Evolutionary conservation across 2,113 vertebrate species (phyloP).

Genomic region (Tupaia tana): DNA sequence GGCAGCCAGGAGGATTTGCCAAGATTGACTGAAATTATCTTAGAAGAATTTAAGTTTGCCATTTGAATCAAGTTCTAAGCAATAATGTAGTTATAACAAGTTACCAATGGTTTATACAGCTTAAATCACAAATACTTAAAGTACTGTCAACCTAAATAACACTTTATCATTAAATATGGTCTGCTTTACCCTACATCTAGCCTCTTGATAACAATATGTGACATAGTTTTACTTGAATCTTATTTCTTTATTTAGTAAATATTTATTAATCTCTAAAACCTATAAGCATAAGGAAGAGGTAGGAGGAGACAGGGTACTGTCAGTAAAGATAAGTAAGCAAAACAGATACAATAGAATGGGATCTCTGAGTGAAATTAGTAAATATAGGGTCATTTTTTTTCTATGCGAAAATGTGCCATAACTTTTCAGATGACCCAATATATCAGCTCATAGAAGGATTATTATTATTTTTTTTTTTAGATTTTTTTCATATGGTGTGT

Average conservation of each 20-base stretch:
- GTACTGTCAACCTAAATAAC: background rate
- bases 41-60: background rate
- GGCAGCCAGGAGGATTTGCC: background rate
- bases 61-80: background rate
- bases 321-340: background rate
- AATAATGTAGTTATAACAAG: background rate
- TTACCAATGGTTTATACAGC: background rate
- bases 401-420: too few species aligned
- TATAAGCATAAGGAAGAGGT: background rate
- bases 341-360: background rate
- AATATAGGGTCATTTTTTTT: too few species aligned
- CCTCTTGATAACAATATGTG: background rate
- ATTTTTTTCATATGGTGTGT: too few species aligned
- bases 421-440: too few species aligned
- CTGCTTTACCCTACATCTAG: background rate
- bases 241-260: slow-evolving; percentile 9
- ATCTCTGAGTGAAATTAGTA: background rate
- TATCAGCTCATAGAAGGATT: too few species aligned
- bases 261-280: background rate
- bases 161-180: background rate
- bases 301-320: background rate
- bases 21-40: background rate
- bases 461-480: too few species aligned
- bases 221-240: slow-evolving; percentile 1
- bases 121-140: slow-evolving; percentile 27